These are phyloP conservation scores for Apeira syringaria DNA, from an alignment of 2,888 invertebrate species.

Conservation along the genomic window DNA sequence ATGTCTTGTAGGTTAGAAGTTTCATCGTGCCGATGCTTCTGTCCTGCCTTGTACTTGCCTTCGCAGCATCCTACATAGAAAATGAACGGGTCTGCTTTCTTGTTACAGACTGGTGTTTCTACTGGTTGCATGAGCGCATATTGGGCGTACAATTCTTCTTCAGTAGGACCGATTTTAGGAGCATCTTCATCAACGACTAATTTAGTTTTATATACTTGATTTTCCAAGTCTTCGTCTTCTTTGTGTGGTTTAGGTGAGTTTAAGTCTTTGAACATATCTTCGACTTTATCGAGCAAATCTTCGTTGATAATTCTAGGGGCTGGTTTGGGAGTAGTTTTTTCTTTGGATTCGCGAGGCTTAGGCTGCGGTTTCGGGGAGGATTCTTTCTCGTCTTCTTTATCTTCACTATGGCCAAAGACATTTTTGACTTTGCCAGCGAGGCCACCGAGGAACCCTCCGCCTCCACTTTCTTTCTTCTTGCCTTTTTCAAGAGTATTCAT, in stretches of 20 bases:
- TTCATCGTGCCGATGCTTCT: conserved; percentile 72
- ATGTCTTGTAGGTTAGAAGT: conserved; percentile 69
- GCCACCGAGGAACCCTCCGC: conserved; percentile 61
- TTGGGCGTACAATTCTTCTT: conserved; percentile 63
- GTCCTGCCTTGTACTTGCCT: conserved; percentile 56
- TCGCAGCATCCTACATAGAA: conserved; percentile 68
- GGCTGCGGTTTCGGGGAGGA: conserved; percentile 56
- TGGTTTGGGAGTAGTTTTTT: conserved; percentile 68
- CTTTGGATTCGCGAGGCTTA: conserved; percentile 52
- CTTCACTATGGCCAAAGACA: conserved; percentile 70
- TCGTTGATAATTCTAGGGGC: conserved; percentile 73
- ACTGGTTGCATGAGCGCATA: conserved; percentile 76
- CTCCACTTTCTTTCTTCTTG: conserved; percentile 66
- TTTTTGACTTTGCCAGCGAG: conserved; percentile 69
- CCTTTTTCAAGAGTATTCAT: conserved; percentile 81
- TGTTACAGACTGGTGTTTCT: conserved; percentile 59
- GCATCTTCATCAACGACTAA: conserved; percentile 72
- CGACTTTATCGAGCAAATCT: conserved; percentile 74
- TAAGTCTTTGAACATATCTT: conserved; percentile 79
- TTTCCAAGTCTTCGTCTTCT: conserved; percentile 63
- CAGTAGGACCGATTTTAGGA: conserved; percentile 35
- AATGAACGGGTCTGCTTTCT: conserved; percentile 64
- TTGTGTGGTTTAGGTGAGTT: conserved; percentile 57
- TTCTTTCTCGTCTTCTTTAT: conserved; percentile 59
- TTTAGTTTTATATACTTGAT: conserved; percentile 66